Conservation (phyloP, 1,140 invertebrate genomes). For the Melitaea cinxia region DNA sequence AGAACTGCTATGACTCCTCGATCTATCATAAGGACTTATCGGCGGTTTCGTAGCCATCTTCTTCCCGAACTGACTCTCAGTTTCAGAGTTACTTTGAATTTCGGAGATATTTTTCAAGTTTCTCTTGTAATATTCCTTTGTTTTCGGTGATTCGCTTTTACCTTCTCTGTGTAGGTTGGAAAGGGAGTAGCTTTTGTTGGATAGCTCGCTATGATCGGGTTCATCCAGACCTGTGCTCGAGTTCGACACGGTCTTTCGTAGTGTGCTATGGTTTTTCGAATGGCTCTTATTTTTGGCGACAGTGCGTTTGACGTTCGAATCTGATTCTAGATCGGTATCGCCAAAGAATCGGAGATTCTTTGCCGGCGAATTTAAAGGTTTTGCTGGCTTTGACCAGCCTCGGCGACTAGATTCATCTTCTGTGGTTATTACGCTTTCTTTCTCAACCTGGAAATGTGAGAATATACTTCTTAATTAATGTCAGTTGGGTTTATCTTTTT, state of each 20-base stretch:
- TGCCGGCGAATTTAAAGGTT: constrained; percentile 71
- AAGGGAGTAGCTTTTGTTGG: constrained; percentile 72
- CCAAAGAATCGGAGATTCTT: constrained; percentile 91
- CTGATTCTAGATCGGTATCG: constrained; percentile 89
- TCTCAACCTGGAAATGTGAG: constrained; percentile 56
- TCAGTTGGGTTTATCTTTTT: no score
- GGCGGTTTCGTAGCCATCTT: constrained; percentile 66
- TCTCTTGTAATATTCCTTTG: constrained; percentile 71
- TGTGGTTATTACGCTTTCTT: constrained; percentile 70
- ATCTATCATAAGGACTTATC: constrained; percentile 75
- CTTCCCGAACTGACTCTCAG: constrained; percentile 67
- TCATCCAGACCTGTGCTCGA: constrained; percentile 76
- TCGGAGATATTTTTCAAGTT: constrained; percentile 83
- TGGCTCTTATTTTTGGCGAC: constrained; percentile 56
- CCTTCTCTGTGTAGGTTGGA: constrained; percentile 69
- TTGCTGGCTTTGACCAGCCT: constrained; percentile 68
- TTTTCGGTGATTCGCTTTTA: constrained; percentile 59
- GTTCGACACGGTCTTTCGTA: constrained; percentile 69
- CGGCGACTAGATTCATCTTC: constrained; percentile 76
- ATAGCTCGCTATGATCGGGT: constrained; percentile 64
- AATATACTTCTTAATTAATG: constrained; percentile 4
- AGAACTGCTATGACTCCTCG: constrained; percentile 76
- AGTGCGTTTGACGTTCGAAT: constrained; percentile 76
- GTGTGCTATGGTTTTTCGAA: constrained; percentile 53
- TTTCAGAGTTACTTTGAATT: constrained; percentile 78